A percentile compares a stretch with the other conserved stretches of the same genome.
These are phyloP conservation scores for Melozone crissalis DNA, from an alignment of 2,113 vertebrate species.

Conservation along the genomic window DNA sequence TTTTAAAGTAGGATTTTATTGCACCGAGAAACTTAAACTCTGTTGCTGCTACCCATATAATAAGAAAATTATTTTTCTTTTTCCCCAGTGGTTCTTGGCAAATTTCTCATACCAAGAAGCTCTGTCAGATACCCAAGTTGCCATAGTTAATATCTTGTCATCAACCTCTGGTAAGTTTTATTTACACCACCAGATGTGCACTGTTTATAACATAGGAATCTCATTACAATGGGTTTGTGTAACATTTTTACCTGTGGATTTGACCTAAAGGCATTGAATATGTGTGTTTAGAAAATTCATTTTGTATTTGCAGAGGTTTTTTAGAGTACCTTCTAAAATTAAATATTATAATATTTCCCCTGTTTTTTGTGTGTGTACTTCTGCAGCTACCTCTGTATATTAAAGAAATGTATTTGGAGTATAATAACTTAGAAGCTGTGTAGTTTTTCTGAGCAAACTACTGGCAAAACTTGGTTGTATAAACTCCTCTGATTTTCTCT, in stretches of 20 bases:
- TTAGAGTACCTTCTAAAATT: not conserved
- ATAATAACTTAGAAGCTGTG: not conserved
- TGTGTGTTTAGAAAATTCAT: not conserved
- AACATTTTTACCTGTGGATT: not conserved
- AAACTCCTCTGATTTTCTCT: not conserved
- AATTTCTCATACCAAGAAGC: conserved; percentile 97
- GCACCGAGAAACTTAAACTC: not conserved
- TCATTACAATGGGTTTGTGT: not conserved
- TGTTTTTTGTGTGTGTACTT: not conserved
- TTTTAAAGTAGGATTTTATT: not conserved
- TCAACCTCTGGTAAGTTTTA: conserved; percentile 90
- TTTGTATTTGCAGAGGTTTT: not conserved
- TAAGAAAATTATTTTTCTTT: conserved; percentile 20
- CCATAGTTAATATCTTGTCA: conserved; percentile 94
- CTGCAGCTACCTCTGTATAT: not conserved
- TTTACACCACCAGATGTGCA: not conserved
- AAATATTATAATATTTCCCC: not conserved
- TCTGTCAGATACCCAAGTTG: conserved; percentile 90
- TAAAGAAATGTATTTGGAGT: not conserved
- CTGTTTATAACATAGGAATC: not conserved
- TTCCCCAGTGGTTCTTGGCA: conserved; percentile 92
- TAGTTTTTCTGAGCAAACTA: not conserved
- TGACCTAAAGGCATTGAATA: not conserved
- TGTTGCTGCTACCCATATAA: not conserved
- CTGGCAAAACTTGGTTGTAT: not conserved